These are phyloP conservation scores for Lutjanus argentimaculatus DNA, from an alignment of 2,797 vertebrate species.

Conservation along the genomic window DNA sequence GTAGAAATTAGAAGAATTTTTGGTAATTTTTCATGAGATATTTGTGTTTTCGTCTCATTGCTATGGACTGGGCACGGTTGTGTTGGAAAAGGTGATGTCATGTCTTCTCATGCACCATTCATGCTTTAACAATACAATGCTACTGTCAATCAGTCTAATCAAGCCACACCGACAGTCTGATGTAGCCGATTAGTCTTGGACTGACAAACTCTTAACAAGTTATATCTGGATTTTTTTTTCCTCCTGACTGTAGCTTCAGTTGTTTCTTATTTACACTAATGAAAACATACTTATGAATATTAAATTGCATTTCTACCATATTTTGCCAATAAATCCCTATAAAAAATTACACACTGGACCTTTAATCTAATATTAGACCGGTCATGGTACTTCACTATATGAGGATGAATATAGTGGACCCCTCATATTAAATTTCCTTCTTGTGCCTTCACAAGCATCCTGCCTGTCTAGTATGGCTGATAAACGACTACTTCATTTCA, in stretches of 20 bases:
- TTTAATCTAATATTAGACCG: neutral
- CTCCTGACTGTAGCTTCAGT: neutral
- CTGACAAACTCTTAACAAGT: neutral
- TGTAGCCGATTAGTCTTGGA: neutral
- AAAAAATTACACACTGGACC: too few species aligned
- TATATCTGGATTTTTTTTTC: neutral
- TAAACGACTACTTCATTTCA: slow-evolving; percentile 25
- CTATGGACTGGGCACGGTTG: neutral
- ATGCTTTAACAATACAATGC: neutral
- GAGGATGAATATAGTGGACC: neutral
- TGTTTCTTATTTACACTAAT: neutral
- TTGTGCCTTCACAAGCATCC: neutral
- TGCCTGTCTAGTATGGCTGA: neutral
- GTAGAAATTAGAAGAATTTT: neutral
- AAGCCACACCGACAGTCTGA: neutral
- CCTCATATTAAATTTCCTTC: neutral
- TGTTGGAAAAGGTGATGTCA: neutral
- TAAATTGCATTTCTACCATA: too few species aligned
- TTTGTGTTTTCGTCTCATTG: neutral
- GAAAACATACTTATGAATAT: too few species aligned
- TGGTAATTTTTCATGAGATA: neutral
- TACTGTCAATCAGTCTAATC: neutral
- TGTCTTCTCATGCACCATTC: neutral
- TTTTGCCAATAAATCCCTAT: neutral
- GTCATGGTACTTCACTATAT: neutral